phyloP scores from a whole-genome alignment of 2,113 vertebrate genomes.

The Hemibagrus wyckioides region DNA sequence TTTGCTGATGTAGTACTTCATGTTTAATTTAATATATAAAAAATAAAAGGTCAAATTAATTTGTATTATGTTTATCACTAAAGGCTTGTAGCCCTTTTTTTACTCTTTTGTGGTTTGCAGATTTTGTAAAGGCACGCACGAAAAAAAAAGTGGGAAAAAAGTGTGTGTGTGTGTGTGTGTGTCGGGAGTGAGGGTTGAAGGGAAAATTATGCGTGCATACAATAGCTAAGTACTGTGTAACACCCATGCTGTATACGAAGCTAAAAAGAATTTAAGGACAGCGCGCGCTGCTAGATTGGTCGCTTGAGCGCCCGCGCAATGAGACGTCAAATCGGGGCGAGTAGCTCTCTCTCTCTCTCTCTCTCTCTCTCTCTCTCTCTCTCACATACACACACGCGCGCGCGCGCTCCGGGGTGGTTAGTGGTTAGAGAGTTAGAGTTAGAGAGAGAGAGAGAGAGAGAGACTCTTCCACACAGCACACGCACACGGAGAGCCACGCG shows the following conservation, averaged over 20 bases:
- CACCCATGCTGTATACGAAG: background rate
- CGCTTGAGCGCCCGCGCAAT: slow-evolving; percentile 18
- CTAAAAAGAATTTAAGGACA: background rate
- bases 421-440: background rate
- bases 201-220: background rate
- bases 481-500: background rate
- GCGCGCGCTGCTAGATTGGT: slow-evolving; percentile 5
- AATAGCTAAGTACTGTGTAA: background rate
- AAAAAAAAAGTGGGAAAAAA: background rate
- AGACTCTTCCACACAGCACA: background rate
- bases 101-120: background rate
- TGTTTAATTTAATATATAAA: background rate
- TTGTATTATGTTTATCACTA: background rate
- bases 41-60: background rate
- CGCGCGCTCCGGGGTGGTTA: background rate
- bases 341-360: background rate
- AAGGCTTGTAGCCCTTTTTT: background rate
- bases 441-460: slow-evolving; percentile 3
- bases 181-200: no score
- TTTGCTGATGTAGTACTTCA: background rate
- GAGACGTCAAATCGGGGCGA: slow-evolving; percentile 49
- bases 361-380: slow-evolving; percentile 14
- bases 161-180: background rate
- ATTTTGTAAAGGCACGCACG: background rate
- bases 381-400: background rate